Evolutionary conservation across 1,140 invertebrate species (phyloP).

Genomic region (Diabrotica virgifera): DNA sequence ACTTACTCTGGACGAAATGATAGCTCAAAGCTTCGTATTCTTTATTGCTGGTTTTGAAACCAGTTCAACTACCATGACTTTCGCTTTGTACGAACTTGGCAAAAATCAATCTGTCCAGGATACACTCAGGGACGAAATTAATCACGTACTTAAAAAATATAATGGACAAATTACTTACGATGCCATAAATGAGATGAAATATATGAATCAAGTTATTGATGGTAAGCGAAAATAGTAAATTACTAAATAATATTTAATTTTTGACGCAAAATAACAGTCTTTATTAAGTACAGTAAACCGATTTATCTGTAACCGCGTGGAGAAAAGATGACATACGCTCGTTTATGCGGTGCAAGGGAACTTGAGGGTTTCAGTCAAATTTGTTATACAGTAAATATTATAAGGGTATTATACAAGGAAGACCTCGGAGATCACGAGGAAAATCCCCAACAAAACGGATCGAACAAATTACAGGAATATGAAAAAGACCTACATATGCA

Average conservation of each 20-base stretch:
- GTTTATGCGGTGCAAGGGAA: no score
- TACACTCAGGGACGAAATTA: slow-evolving; percentile 51
- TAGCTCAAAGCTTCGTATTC: slow-evolving; percentile 49
- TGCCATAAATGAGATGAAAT: slow-evolving; percentile 55
- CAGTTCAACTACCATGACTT: slow-evolving; percentile 50
- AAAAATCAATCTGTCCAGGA: slow-evolving; percentile 50
- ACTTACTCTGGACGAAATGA: slow-evolving; percentile 34
- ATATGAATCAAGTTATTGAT: slow-evolving; percentile 35
- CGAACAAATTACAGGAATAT: no score
- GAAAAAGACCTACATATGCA: no score
- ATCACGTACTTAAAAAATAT: slow-evolving; percentile 48
- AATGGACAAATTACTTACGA: slow-evolving; percentile 56
- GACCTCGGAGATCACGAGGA: no score
- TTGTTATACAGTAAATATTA: no score
- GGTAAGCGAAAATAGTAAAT: slow-evolving; percentile 43
- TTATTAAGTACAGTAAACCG: no score
- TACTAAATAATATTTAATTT: background rate
- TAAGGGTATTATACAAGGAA: no score
- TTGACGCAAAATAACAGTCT: no score
- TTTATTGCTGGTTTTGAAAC: slow-evolving; percentile 57
- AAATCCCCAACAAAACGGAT: no score
- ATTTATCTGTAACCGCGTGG: no score
- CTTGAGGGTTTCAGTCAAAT: no score
- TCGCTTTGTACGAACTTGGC: slow-evolving; percentile 52
- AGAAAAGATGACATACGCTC: no score